Base-by-base conservation (phyloP, 2,113 vertebrate genomes). In the Ammospiza caudacuta region DNA sequence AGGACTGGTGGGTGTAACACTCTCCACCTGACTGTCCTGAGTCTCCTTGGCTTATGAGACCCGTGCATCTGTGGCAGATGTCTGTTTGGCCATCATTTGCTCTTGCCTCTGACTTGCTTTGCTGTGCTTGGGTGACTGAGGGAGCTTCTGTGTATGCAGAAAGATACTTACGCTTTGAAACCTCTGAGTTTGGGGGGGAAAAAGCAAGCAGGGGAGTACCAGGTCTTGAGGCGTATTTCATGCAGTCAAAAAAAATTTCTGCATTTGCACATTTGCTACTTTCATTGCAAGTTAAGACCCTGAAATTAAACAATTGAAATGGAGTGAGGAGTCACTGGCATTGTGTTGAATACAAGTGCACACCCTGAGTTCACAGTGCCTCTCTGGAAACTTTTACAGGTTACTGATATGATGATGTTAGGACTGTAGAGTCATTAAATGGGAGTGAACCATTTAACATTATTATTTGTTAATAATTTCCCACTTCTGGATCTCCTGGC, bases 61-160 rank as follows among this genome's bases (percentile, higher is more conserved):
- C 68, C 7, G 1, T 9, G 2, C 1, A 1, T 12, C 47, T 13
- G 0, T 13, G 18, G 43, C 35, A 62, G 24, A 31, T 6, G 2
- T 19, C 21, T 14, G 37, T 4, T 29, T 9, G 3, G 8, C 73
- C 3, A 2, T 41, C 18, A 12, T 67, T 81, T 35, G 20, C 57
- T 82, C 47, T 31, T 39, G 11, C 11, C 21, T 49, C 66, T 33
- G 37, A n/a, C 52, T 37, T 5, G 3, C 44, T 93, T 63, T 90
- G 47, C 67, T 59, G 24, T 2, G 4, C 24, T 46, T 41, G 27
- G 15, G 13, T 51, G 62, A 27, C 35, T 51, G 57, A n/a, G 47
- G 35, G 25, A 64, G 18, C 14, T 76, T 90, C 90, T 59, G 39
- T 29, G 33, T 35, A 44, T 24, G 11, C 39, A n/a, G 70, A 49